phyloP scores from a whole-genome alignment of 2,797 vertebrate genomes.

The Balearica regulorum region DNA sequence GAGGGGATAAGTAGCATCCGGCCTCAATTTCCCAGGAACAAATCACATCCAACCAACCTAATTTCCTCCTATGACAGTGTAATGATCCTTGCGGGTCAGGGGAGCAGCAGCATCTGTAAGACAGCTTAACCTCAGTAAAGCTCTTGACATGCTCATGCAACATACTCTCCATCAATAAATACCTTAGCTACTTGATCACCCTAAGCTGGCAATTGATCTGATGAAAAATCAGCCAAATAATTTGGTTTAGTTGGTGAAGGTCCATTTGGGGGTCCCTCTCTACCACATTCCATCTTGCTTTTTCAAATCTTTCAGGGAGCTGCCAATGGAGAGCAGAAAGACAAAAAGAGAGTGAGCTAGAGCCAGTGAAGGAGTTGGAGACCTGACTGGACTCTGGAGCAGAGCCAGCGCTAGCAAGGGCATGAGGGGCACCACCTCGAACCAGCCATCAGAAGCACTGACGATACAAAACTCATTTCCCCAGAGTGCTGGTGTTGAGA shows the following conservation, averaged over 20 bases:
- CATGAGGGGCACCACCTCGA: not conserved
- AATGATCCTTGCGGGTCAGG: conserved; percentile 10
- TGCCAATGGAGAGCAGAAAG: not conserved
- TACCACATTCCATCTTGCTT: not conserved
- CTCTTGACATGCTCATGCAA: not conserved
- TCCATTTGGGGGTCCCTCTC: not conserved
- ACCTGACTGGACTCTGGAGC: not conserved
- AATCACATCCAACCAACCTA: conserved; percentile 24
- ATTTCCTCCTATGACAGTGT: conserved; percentile 36
- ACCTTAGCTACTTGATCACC: not conserved
- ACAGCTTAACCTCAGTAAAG: conserved; percentile 21
- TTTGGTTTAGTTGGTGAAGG: not conserved
- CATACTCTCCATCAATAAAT: not conserved
- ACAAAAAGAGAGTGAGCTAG: not conserved
- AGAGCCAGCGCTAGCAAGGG: not conserved
- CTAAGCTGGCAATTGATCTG: not conserved
- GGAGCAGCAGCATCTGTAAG: conserved; percentile 16
- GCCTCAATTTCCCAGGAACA: conserved; percentile 39
- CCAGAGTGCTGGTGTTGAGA: not conserved
- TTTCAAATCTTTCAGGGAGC: not conserved
- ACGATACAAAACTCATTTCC: not conserved
- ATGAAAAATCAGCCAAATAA: not conserved
- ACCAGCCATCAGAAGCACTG: not conserved
- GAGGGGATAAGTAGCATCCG: conserved; percentile 1
- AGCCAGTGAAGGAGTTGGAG: not conserved